phyloP scores from a whole-genome alignment of 1,140 invertebrate genomes.

The Euura lappo region DNA sequence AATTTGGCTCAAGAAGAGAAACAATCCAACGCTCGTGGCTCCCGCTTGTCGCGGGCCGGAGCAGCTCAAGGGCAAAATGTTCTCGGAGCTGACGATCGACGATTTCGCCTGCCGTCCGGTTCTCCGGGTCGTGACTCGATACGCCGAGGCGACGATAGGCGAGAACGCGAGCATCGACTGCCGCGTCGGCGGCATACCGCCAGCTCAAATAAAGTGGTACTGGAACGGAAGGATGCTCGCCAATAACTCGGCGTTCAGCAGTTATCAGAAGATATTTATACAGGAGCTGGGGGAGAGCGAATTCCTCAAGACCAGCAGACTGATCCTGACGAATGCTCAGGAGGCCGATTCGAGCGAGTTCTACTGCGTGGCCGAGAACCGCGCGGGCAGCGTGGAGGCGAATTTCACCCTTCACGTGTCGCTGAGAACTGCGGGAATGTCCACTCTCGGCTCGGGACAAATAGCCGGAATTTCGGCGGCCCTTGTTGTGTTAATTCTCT shows the following conservation, averaged over 20 bases:
- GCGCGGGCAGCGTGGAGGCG: conserved; percentile 88
- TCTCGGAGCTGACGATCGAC: conserved; percentile 77
- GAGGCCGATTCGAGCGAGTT: conserved; percentile 89
- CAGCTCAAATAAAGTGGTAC: conserved; percentile 85
- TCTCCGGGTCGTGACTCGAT: conserved; percentile 75
- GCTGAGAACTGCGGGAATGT: conserved; percentile 76
- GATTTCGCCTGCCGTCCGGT: conserved; percentile 90
- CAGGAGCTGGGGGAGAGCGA: conserved; percentile 77
- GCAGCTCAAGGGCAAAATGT: conserved; percentile 70
- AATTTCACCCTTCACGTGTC: conserved; percentile 89
- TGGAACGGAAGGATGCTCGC: conserved; percentile 82
- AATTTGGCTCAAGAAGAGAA: conserved; percentile 82
- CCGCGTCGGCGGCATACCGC: conserved; percentile 78
- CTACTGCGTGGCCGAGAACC: conserved; percentile 90
- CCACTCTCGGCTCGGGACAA: conserved; percentile 80
- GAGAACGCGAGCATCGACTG: conserved; percentile 87
- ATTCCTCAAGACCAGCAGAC: conserved; percentile 72
- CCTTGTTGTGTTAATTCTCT: conserved; percentile 77
- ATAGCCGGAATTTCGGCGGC: conserved; percentile 86
- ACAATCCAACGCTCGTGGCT: conserved; percentile 78
- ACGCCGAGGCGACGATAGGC: conserved; percentile 78
- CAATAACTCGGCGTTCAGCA: conserved; percentile 81
- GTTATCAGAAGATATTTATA: conserved; percentile 81
- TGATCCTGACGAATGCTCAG: conserved; percentile 86
- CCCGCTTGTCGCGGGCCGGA: conserved; percentile 78